These are phyloP conservation scores for Aplysia californica DNA, from an alignment of 1,140 invertebrate species.

Conservation along the genomic window DNA sequence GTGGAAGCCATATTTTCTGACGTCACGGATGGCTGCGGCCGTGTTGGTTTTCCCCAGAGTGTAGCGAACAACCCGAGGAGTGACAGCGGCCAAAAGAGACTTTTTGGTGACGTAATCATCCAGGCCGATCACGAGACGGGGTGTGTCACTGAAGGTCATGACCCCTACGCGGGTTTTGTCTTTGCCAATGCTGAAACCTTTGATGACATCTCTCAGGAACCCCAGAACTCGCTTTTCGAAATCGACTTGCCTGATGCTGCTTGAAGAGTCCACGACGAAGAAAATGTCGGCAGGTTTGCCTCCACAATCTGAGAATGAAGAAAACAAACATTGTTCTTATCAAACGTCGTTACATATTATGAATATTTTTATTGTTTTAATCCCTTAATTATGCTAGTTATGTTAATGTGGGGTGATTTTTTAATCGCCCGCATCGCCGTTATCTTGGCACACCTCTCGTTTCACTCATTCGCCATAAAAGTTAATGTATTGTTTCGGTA, in stretches of 20 bases:
- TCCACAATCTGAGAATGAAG: conserved; percentile 37
- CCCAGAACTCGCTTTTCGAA: conserved; percentile 40
- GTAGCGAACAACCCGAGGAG: conserved; percentile 24
- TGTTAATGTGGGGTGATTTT: too few species aligned
- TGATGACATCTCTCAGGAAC: conserved; percentile 44
- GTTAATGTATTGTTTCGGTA: neutral
- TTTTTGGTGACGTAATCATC: conserved; percentile 28
- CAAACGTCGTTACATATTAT: neutral
- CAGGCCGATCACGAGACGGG: conserved; percentile 34
- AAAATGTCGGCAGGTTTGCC: conserved; percentile 52
- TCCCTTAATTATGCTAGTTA: neutral
- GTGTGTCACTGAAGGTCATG: conserved; percentile 39
- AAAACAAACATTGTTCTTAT: neutral
- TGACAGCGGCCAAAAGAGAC: conserved; percentile 30
- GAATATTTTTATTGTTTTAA: neutral
- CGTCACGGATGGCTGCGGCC: conserved; percentile 31
- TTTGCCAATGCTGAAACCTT: conserved; percentile 38
- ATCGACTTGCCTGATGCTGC: conserved; percentile 46
- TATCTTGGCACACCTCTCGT: too few species aligned
- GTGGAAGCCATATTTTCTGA: conserved; percentile 16
- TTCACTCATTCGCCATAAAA: neutral
- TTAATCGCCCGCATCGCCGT: too few species aligned
- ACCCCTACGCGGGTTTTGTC: conserved; percentile 41
- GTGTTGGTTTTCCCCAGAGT: conserved; percentile 35
- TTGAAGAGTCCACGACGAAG: conserved; percentile 52